phyloP scores from a whole-genome alignment of 2,797 vertebrate genomes.

The Coregonus ussuriensis region DNA sequence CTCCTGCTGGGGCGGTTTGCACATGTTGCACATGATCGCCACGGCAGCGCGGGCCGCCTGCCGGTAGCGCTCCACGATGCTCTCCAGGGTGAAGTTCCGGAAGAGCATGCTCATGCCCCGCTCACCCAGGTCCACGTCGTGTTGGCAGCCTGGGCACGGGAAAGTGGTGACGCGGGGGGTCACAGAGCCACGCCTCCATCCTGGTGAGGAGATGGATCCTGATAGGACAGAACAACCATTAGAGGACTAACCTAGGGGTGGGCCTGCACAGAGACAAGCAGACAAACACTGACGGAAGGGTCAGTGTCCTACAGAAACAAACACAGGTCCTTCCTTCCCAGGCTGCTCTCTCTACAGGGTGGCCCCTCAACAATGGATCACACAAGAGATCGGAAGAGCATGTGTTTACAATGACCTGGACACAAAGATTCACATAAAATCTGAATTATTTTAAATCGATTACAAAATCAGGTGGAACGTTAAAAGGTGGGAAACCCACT shows the following conservation, averaged over 20 bases:
- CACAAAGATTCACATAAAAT: constrained; percentile 31
- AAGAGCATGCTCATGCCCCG: constrained; percentile 96
- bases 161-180: constrained; percentile 86
- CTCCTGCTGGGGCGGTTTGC: constrained; percentile 91
- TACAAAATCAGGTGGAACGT: background rate
- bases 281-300: constrained; percentile 38
- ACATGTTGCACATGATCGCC: constrained; percentile 94
- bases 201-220: constrained; percentile 80
- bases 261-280: background rate
- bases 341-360: constrained; percentile 37
- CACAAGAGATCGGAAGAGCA: constrained; percentile 19
- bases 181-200: constrained; percentile 90
- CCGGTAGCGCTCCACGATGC: constrained; percentile 93
- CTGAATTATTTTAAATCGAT: constrained; percentile 9
- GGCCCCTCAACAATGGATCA: constrained; percentile 33
- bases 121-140: constrained; percentile 94
- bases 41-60: constrained; percentile 92
- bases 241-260: background rate
- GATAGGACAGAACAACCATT: constrained; percentile 36
- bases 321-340: constrained; percentile 40
- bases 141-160: constrained; percentile 91
- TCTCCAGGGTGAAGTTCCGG: constrained; percentile 95
- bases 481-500: background rate
- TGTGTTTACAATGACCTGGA: constrained; percentile 75
- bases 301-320: constrained; percentile 42